These are phyloP conservation scores for Coptotermes formosanus DNA, from an alignment of 1,140 invertebrate genomes.

Conservation along the genomic window DNA sequence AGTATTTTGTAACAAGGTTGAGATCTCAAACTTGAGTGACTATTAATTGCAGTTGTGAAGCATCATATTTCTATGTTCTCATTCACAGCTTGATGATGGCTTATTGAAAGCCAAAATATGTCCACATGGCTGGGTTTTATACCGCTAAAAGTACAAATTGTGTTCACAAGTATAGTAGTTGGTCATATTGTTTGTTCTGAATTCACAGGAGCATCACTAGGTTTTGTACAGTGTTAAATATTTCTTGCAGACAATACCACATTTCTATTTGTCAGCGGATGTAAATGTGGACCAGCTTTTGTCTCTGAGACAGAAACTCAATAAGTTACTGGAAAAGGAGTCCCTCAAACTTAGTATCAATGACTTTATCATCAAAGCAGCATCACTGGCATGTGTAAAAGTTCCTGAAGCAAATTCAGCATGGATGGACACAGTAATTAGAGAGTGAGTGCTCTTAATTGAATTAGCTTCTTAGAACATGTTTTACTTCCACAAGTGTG, in stretches of 20 bases:
- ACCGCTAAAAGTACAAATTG: no score
- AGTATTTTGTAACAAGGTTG: no score
- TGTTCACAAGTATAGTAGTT: neutral
- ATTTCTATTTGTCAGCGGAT: conserved; percentile 93
- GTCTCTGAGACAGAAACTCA: conserved; percentile 62
- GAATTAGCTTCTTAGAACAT: no score
- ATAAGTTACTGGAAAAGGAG: conserved; percentile 77
- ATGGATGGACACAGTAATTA: conserved; percentile 93
- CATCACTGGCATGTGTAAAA: conserved; percentile 85
- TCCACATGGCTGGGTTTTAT: no score
- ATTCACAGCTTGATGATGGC: no score
- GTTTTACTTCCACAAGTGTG: no score
- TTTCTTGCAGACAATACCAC: conserved; percentile 75
- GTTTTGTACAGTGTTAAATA: neutral
- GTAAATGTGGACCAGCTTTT: conserved; percentile 79
- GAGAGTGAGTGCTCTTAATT: conserved; percentile 69
- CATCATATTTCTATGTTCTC: no score
- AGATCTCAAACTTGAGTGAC: no score
- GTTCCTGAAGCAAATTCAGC: conserved; percentile 95
- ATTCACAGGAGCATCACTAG: neutral
- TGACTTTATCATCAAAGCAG: conserved; percentile 96
- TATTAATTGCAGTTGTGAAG: no score
- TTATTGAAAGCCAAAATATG: no score
- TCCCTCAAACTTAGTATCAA: conserved; percentile 89
- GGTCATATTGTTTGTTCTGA: neutral